Evolutionary conservation across 2,113 vertebrate species (phyloP), one percentile per base, ranked within the genome.

Genomic region (Gymnorhina tibicen): DNA sequence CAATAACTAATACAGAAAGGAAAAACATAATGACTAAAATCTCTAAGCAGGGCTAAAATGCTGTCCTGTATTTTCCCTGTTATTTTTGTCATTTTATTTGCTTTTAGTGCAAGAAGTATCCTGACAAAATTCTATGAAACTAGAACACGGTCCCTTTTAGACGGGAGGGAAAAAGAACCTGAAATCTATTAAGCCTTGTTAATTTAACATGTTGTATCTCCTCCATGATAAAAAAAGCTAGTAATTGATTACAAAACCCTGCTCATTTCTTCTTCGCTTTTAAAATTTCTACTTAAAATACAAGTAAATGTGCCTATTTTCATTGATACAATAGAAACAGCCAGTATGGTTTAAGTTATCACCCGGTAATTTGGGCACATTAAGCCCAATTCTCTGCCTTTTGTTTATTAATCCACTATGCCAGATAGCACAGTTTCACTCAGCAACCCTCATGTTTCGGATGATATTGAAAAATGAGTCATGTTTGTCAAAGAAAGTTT

Each of bases 341-440:
- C 10, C 50, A 88, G 66, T 42, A 86, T 56, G 86, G 70, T 97
- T 96, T 77, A 92, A 91, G 91, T 96, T 96, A 96, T 92, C 85
- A 74, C 91, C 76, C 73, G 20, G 75, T 87, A 95, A 96, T 96
- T 93, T 91, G 84, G 91, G 63, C 83, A 89, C 67, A 95, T 92
- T 93, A 97, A 94, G 76, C 33, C 53, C 47, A 95, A 92, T 85
- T 85, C 78, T 79, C 39, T 62, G 79, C 79, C 91, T 85, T 92
- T 97, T 91, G 91, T 94, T 96, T 95, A 96, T 96, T 95, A 97
- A 94, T 91, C 67, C 84, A 55, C 87, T 89, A 84, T 75, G 85
- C 94, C 77, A 91, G 88, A 75, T 94, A 95, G 74, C 87, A 46
- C 84, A 78, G 93, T 75, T 93, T 95, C 89, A 85, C 91, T 69